phyloP scores from a whole-genome alignment of 2,888 invertebrate genomes.

The Mesoligia furuncula region DNA sequence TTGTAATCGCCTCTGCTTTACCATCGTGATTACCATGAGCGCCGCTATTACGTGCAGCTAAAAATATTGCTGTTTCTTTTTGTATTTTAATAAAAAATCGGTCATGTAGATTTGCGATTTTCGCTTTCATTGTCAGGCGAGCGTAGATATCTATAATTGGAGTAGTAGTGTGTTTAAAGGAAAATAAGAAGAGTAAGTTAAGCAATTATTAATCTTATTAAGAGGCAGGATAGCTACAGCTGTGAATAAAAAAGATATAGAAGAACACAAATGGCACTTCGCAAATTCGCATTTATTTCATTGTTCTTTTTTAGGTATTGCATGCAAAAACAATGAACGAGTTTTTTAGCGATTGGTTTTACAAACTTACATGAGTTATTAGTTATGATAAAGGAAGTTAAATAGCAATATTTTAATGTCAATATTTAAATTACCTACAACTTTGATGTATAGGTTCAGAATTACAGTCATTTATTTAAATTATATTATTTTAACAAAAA shows the following conservation, averaged over 20 bases:
- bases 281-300: background rate
- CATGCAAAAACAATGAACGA: background rate
- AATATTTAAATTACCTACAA: slow-evolving; percentile 37
- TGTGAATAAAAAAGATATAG: background rate
- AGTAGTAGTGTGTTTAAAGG: background rate
- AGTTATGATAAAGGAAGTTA: slow-evolving; percentile 22
- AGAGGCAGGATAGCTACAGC: background rate
- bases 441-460: slow-evolving; percentile 42
- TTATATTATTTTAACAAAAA: slow-evolving; percentile 43
- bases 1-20: slow-evolving; percentile 87
- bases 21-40: slow-evolving; percentile 83
- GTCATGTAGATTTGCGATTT: slow-evolving; percentile 15
- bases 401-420: slow-evolving; percentile 38
- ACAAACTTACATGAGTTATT: background rate
- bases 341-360: slow-evolving; percentile 12
- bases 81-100: slow-evolving; percentile 49
- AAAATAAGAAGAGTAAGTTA: background rate
- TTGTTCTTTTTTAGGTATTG: background rate
- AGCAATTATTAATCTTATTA: too few relatives aligned
- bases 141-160: background rate
- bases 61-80: slow-evolving; percentile 70
- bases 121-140: background rate
- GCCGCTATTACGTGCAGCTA: slow-evolving; percentile 79
- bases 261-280: background rate
- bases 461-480: slow-evolving; percentile 47